Evolutionary conservation across 2,113 vertebrate genomes (phyloP).

Genomic region (Nothoprocta perdicaria): DNA sequence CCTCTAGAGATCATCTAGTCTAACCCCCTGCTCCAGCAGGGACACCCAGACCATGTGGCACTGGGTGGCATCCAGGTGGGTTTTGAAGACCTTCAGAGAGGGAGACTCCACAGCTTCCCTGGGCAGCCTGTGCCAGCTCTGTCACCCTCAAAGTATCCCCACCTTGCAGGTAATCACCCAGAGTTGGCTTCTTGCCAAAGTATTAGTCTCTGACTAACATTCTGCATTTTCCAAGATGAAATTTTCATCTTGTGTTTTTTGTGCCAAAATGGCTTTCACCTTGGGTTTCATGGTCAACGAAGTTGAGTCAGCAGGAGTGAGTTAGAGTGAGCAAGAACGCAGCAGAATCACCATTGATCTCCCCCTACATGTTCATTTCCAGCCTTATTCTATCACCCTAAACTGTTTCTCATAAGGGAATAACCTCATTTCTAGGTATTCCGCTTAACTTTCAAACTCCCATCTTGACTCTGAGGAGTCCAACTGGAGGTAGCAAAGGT

Average conservation of each 20-base stretch:
- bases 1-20: too few relatives aligned
- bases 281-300: accelerated
- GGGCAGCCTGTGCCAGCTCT: too few relatives aligned
- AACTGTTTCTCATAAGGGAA: not conserved
- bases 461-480: accelerated
- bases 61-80: too few relatives aligned
- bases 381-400: not conserved
- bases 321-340: accelerated
- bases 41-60: too few relatives aligned
- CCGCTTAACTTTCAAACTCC: not conserved
- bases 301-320: not conserved
- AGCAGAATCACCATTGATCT: accelerated
- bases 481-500: too few relatives aligned
- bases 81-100: too few relatives aligned
- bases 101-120: too few relatives aligned
- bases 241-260: not conserved
- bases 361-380: not conserved
- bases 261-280: not conserved
- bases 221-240: accelerated
- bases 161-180: not conserved
- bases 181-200: not conserved
- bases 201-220: accelerated
- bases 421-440: not conserved
- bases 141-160: not conserved
- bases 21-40: too few relatives aligned